Percentiles rank a stretch among this genome's conserved stretches.
These are phyloP conservation scores for Sclerurus mexicanus DNA, from an alignment of 2,113 vertebrate species.

Conservation along the genomic window DNA sequence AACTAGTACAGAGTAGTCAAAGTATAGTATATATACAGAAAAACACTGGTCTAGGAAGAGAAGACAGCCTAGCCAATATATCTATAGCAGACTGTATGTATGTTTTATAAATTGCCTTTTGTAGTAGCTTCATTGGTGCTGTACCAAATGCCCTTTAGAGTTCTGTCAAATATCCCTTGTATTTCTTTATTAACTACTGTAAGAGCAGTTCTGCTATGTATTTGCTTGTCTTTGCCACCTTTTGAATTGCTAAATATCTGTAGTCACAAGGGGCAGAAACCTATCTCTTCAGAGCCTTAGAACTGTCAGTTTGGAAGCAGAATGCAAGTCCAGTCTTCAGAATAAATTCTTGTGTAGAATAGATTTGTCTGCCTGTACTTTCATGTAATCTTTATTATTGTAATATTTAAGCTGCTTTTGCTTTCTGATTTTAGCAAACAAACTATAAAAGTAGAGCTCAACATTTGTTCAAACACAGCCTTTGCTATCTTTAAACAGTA, in stretches of 20 bases:
- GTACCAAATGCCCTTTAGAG: neutral
- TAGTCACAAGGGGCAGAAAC: neutral
- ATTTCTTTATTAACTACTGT: neutral
- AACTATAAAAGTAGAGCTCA: neutral
- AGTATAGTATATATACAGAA: neutral
- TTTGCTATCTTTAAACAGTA: neutral
- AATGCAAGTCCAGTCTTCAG: neutral
- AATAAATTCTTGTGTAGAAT: neutral
- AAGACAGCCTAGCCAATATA: neutral
- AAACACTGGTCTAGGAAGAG: neutral
- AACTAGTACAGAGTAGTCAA: neutral
- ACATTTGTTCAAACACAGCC: neutral
- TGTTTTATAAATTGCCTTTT: neutral
- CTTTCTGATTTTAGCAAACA: neutral
- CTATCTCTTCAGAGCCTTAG: neutral
- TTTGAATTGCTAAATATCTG: neutral
- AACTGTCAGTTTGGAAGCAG: neutral
- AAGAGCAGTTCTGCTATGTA: neutral
- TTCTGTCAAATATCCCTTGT: neutral
- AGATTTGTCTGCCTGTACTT: neutral
- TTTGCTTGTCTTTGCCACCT: neutral
- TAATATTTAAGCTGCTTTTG: neutral
- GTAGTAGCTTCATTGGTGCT: neutral
- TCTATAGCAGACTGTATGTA: neutral
- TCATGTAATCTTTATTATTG: neutral